Evolutionary conservation across 1,140 invertebrate species (phyloP).

Genomic region (Pseudomyrmex pallidus): DNA sequence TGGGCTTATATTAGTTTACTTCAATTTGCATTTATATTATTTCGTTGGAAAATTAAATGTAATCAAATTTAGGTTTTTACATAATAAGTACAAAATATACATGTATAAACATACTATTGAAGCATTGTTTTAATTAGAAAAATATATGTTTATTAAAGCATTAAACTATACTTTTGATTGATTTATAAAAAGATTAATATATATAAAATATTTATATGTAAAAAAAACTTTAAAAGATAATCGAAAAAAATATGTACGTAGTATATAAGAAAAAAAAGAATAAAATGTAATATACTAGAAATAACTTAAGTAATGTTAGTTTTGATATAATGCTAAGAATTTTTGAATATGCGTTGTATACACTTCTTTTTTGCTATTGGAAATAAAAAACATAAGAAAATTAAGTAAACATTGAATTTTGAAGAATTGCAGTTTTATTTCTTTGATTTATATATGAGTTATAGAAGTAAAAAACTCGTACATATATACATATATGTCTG

Average conservation of each 20-base stretch:
- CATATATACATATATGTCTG: background rate
- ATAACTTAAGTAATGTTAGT: background rate
- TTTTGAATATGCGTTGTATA: background rate
- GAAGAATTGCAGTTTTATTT: conserved; percentile 17
- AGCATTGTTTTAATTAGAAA: background rate
- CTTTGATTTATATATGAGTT: conserved; percentile 13
- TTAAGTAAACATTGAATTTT: background rate
- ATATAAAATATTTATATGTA: background rate
- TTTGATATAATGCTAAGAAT: background rate
- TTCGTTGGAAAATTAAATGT: background rate
- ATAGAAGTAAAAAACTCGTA: conserved; percentile 21
- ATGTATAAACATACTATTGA: too few relatives aligned
- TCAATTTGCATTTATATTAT: conserved; percentile 14
- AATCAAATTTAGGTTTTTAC: background rate
- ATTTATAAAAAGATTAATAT: background rate
- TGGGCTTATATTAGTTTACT: background rate
- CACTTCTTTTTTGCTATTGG: too few relatives aligned
- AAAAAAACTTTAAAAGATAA: background rate
- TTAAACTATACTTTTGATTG: background rate
- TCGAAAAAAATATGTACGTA: too few relatives aligned
- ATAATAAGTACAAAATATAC: conserved; percentile 19
- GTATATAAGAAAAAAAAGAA: too few relatives aligned
- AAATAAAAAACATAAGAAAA: too few relatives aligned
- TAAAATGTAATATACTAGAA: too few relatives aligned
- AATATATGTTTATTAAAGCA: background rate